phyloP scores from a whole-genome alignment of 2,888 invertebrate species.

The Ormyrus labotus region DNA sequence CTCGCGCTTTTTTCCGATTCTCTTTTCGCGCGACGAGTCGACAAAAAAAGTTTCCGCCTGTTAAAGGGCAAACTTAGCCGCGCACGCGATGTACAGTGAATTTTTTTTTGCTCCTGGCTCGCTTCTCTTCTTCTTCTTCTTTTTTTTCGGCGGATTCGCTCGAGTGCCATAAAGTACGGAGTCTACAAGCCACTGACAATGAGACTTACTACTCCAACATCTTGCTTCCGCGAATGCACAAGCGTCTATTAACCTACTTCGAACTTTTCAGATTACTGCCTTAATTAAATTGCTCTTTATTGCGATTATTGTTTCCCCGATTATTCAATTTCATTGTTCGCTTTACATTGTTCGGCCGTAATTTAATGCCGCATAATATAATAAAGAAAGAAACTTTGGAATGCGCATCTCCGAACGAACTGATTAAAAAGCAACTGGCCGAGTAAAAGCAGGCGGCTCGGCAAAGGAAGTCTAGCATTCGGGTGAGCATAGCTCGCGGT shows the following conservation, averaged over 20 bases:
- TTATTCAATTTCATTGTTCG: too few species aligned
- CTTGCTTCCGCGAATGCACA: neutral
- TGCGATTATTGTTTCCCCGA: too few species aligned
- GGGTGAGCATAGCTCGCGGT: slow-evolving; percentile 10
- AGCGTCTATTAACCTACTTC: slow-evolving; percentile 33
- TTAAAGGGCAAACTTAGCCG: slow-evolving; percentile 38
- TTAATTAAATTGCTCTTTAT: neutral
- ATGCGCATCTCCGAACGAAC: too few species aligned
- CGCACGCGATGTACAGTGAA: slow-evolving; percentile 12
- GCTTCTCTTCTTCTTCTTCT: neutral
- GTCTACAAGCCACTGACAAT: slow-evolving; percentile 24
- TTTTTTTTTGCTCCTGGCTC: neutral
- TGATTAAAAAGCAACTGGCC: too few species aligned
- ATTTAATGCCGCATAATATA: neutral
- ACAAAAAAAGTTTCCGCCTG: slow-evolving; percentile 37
- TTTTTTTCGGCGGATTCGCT: slow-evolving; percentile 22
- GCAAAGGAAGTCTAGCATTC: neutral
- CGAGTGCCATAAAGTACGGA: slow-evolving; percentile 37
- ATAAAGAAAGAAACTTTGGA: neutral
- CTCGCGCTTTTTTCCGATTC: neutral
- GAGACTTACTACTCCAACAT: slow-evolving; percentile 11
- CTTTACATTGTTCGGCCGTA: too few species aligned
- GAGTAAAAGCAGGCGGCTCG: too few species aligned
- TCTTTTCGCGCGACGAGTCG: slow-evolving; percentile 13
- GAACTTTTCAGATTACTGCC: slow-evolving; percentile 1